Conservation (phyloP, 2,113 vertebrate genomes). For the Phaethornis superciliosus region DNA sequence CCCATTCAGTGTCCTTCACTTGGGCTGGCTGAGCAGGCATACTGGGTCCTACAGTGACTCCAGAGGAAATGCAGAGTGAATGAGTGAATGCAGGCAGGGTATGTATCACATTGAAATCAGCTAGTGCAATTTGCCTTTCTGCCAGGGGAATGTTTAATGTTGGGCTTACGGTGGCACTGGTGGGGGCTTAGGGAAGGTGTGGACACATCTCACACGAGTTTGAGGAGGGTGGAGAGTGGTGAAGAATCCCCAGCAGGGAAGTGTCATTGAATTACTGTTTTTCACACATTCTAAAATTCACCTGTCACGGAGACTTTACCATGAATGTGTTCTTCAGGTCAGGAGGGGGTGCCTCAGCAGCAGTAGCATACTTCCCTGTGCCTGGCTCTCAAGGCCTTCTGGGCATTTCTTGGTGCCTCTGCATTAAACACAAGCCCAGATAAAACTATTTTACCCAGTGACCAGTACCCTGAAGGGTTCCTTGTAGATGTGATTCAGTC, state of each 20-base stretch:
- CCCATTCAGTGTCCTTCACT: background rate
- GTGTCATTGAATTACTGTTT: background rate
- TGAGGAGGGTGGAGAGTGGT: background rate
- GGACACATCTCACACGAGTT: background rate
- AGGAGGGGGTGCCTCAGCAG: background rate
- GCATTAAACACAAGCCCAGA: background rate
- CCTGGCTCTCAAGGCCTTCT: background rate
- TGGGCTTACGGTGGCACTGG: background rate
- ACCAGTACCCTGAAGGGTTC: background rate
- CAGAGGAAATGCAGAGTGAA: background rate
- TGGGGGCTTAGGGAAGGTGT: background rate
- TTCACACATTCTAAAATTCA: background rate
- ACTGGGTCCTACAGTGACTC: background rate
- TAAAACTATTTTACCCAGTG: background rate
- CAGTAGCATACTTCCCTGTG: accelerated
- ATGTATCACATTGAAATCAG: background rate
- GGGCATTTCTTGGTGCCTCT: background rate
- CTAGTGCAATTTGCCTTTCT: background rate
- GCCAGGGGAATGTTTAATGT: accelerated
- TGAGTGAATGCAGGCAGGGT: background rate
- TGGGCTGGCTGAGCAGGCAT: background rate
- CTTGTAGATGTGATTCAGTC: background rate
- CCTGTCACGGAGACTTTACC: background rate
- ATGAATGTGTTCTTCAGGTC: background rate
- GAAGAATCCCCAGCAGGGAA: background rate